phyloP scores from a whole-genome alignment of 53 echinoderm and acorn worm genomes.

The Henricia sp. region DNA sequence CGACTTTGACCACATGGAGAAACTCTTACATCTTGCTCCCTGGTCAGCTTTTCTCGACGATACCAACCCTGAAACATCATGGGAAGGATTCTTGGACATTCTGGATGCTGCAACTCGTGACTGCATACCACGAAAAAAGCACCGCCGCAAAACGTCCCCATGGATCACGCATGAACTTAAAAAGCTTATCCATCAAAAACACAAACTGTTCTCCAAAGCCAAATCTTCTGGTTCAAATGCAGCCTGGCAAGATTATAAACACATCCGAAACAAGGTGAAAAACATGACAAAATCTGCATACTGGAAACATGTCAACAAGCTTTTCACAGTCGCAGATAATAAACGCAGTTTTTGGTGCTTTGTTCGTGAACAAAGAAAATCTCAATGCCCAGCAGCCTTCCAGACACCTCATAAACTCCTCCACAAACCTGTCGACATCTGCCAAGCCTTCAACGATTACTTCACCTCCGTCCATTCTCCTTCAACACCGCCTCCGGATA shows the following conservation, averaged over 20 bases:
- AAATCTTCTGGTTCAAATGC: neutral
- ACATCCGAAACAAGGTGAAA: too few species aligned
- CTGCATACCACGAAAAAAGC: conserved; percentile 19
- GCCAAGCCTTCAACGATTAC: neutral
- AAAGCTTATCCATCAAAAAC: too few species aligned
- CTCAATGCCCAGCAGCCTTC: too few species aligned
- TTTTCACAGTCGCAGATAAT: too few species aligned
- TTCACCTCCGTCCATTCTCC: neutral
- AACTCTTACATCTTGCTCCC: conserved; percentile 19
- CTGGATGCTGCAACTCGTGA: conserved; percentile 44
- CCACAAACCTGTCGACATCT: too few species aligned
- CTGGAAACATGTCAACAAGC: too few species aligned
- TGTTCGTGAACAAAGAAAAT: too few species aligned
- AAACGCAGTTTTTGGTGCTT: too few species aligned
- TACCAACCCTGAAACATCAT: too few species aligned
- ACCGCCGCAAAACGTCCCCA: conserved; percentile 1
- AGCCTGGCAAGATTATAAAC: too few species aligned
- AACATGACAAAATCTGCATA: too few species aligned
- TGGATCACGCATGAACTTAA: conserved; percentile 49
- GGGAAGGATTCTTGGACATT: conserved; percentile 18
- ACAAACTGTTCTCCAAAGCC: conserved; percentile 38
- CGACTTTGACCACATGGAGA: conserved; percentile 34
- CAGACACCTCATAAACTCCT: neutral
- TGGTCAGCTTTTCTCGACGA: conserved; percentile 39
- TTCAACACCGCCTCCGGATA: neutral